phyloP scores from a whole-genome alignment of 1,140 invertebrate genomes.

The Cherax quadricarinatus region DNA sequence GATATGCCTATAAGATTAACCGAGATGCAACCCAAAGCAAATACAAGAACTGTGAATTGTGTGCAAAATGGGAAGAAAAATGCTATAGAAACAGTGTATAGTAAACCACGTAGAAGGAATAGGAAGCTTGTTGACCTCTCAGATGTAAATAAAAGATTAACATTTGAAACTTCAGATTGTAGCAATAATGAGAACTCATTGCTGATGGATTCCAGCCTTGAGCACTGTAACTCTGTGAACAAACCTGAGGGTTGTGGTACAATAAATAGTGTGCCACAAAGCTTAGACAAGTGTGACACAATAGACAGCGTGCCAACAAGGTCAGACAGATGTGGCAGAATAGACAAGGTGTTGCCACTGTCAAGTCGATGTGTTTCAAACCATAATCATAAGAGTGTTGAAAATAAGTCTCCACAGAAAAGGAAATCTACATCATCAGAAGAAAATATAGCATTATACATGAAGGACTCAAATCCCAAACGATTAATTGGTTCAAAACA shows the following conservation, averaged over 20 bases:
- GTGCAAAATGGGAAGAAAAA: neutral
- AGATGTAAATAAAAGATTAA: neutral
- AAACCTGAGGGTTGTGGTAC: neutral
- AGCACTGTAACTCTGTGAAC: neutral
- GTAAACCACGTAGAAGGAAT: neutral
- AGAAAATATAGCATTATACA: neutral
- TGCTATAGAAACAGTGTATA: neutral
- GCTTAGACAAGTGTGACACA: neutral
- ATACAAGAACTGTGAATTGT: neutral
- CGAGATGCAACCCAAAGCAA: neutral
- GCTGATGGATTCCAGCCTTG: neutral
- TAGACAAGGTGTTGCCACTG: no score
- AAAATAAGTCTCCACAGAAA: neutral
- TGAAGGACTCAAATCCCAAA: neutral
- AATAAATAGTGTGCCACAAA: neutral
- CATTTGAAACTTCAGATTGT: neutral
- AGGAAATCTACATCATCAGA: neutral
- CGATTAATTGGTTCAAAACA: neutral
- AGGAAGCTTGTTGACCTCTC: neutral
- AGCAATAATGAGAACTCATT: neutral
- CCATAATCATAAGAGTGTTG: neutral
- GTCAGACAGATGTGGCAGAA: no score
- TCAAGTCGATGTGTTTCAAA: neutral
- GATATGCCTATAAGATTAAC: neutral
- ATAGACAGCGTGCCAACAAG: no score